phyloP scores from a whole-genome alignment of 2,797 vertebrate species.

The Balearica regulorum region DNA sequence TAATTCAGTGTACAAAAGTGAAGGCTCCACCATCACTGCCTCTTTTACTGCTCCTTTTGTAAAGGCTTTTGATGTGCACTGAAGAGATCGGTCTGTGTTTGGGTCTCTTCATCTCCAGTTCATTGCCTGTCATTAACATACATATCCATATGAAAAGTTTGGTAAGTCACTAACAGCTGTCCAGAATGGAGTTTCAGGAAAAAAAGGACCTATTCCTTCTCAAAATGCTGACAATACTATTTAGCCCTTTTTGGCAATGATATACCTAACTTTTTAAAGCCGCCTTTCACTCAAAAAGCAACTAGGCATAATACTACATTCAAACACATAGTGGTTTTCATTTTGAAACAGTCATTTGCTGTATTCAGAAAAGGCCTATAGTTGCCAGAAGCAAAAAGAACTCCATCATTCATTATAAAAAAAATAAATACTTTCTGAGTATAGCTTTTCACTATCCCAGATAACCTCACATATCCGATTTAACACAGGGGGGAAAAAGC shows the following conservation, averaged over 20 bases:
- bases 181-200: constrained; percentile 88
- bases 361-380: constrained; percentile 80
- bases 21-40: constrained; percentile 96
- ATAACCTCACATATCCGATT: constrained; percentile 65
- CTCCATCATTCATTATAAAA: constrained; percentile 75
- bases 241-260: constrained; percentile 97
- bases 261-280: constrained; percentile 99
- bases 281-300: constrained; percentile 90
- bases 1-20: constrained; percentile 99
- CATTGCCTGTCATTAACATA: constrained; percentile 99
- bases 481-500: constrained; percentile 18
- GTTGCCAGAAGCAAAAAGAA: constrained; percentile 75
- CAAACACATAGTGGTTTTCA: constrained; percentile 83
- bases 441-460: constrained; percentile 67
- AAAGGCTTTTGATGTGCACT: constrained; percentile 97
- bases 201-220: constrained; percentile 86
- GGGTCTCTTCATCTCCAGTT: constrained; percentile 99
- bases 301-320: constrained; percentile 90
- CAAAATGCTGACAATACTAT: constrained; percentile 98
- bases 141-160: constrained; percentile 99
- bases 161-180: constrained; percentile 99
- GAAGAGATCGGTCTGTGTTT: constrained; percentile 95
- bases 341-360: constrained; percentile 86
- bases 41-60: constrained; percentile 99
- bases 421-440: constrained; percentile 60